These are phyloP conservation scores for Leistus spinibarbis DNA, from an alignment of 2,888 invertebrate species.

Conservation along the genomic window DNA sequence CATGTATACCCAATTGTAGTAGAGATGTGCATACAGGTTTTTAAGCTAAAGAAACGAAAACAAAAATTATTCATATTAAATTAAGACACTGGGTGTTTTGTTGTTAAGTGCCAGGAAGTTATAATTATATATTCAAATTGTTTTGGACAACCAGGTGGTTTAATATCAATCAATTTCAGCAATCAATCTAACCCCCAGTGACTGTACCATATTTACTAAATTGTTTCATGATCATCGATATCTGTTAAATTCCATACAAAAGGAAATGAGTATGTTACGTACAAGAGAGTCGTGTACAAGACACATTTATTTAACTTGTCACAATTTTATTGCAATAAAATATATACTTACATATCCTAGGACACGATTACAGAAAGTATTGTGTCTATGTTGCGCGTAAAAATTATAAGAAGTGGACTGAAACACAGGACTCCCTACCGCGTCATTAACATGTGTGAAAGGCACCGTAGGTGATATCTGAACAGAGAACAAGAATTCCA, in stretches of 20 bases:
- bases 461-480: conserved; percentile 23
- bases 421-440: conserved; percentile 17
- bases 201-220: not conserved
- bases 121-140: too few relatives aligned
- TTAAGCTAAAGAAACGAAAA: conserved; percentile 6
- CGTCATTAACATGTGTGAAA: conserved; percentile 12
- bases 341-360: conserved; percentile 13
- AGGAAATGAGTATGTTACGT: too few relatives aligned
- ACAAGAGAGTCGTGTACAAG: too few relatives aligned
- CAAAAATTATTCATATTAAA: not conserved
- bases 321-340: too few relatives aligned
- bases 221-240: not conserved
- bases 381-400: not conserved
- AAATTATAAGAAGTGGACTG: conserved; percentile 9
- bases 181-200: too few relatives aligned
- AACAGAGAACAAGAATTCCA: conserved; percentile 3
- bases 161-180: too few relatives aligned
- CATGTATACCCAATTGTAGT: conserved; percentile 15
- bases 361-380: conserved; percentile 18
- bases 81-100: not conserved
- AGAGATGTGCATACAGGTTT: conserved; percentile 8
- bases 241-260: too few relatives aligned
- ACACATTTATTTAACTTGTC: too few relatives aligned
- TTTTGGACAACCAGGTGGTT: too few relatives aligned
- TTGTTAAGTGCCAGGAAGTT: too few relatives aligned